Evolutionary conservation across 1,140 invertebrate species (phyloP).

Genomic region (Phortica variegata): DNA sequence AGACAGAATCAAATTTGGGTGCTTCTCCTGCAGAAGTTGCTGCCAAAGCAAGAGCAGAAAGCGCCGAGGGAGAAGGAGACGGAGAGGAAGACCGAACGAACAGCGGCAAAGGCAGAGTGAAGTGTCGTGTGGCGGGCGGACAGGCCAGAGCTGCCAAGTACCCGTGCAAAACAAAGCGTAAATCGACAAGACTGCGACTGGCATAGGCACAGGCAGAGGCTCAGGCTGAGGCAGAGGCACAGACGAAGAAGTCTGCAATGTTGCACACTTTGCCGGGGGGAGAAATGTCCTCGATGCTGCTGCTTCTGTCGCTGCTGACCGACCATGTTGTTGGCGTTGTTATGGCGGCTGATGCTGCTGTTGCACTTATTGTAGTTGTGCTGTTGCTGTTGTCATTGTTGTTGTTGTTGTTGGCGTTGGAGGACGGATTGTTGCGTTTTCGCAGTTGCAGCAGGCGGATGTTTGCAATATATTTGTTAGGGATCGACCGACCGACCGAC

Average conservation of each 20-base stretch:
- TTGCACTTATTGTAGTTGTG: constrained; percentile 3
- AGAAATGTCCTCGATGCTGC: constrained; percentile 3
- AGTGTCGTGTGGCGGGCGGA: background rate
- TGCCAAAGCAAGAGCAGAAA: background rate
- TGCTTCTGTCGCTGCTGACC: no score
- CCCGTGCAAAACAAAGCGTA: constrained; percentile 31
- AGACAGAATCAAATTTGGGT: constrained; percentile 54
- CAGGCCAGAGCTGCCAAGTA: background rate
- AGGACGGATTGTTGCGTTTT: constrained; percentile 45
- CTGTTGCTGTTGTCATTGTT: constrained; percentile 1
- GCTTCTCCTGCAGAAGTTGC: constrained; percentile 24
- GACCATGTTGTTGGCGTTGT: no score
- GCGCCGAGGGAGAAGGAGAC: background rate
- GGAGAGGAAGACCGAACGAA: background rate
- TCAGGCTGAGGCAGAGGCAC: constrained; percentile 48
- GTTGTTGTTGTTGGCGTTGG: constrained; percentile 8
- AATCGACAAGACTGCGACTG: constrained; percentile 21
- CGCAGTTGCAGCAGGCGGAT: constrained; percentile 49
- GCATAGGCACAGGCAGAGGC: constrained; percentile 40
- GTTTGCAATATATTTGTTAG: constrained; percentile 53
- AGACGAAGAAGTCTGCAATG: constrained; percentile 37
- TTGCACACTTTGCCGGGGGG: constrained; percentile 3
- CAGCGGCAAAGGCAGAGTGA: constrained; percentile 4
- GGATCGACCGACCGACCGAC: constrained; percentile 48
- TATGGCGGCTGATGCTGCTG: background rate